A percentile compares a stretch with the other conserved stretches of the same genome.
These are phyloP conservation scores for Eulemur albifrons DNA, from an alignment of 2,797 vertebrate genomes.

Conservation along the genomic window DNA sequence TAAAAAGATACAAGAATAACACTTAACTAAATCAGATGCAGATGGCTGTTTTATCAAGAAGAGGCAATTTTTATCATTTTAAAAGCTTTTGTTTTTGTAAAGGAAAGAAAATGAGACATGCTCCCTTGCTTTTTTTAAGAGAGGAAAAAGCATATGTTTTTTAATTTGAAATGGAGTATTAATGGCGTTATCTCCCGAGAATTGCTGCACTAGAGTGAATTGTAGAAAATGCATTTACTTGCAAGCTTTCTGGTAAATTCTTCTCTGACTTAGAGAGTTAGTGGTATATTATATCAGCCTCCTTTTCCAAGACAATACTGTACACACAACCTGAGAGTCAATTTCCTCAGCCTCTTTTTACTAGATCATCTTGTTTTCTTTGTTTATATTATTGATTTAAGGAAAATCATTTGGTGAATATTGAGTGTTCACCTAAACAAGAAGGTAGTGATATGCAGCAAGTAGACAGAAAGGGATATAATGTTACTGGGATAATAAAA, in stretches of 20 bases:
- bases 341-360: constrained; percentile 78
- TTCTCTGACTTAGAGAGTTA: constrained; percentile 80
- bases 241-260: constrained; percentile 82
- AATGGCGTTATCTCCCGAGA: constrained; percentile 83
- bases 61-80: constrained; percentile 83
- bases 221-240: constrained; percentile 84
- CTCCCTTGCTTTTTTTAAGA: constrained; percentile 75
- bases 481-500: constrained; percentile 53
- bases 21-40: constrained; percentile 84
- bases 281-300: constrained; percentile 78
- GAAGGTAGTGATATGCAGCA: constrained; percentile 30
- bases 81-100: constrained; percentile 86
- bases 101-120: constrained; percentile 82
- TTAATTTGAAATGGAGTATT: constrained; percentile 86
- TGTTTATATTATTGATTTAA: constrained; percentile 80
- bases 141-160: constrained; percentile 84
- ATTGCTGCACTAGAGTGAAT: constrained; percentile 79
- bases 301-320: constrained; percentile 75
- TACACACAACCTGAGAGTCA: constrained; percentile 69
- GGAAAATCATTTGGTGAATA: constrained; percentile 70
- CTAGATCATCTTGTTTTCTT: constrained; percentile 74
- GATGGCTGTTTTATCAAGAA: constrained; percentile 83
- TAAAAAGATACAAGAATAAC: constrained; percentile 62
- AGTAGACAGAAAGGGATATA: constrained; percentile 23
- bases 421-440: constrained; percentile 62